Evolutionary conservation across 35 echinoderm and acorn worm genomes (phyloP).

Genomic region (Chiridota heheva): DNA sequence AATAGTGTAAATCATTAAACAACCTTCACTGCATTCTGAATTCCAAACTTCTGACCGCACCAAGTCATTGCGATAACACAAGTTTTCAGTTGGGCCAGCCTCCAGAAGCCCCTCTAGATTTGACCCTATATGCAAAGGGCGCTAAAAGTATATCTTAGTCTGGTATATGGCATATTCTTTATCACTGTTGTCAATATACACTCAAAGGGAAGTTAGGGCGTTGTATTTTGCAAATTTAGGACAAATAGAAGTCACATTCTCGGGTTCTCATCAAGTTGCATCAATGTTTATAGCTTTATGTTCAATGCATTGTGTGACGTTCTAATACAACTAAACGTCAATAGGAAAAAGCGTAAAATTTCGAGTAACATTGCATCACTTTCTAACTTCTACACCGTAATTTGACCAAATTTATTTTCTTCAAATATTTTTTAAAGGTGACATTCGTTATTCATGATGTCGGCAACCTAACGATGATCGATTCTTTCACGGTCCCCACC

Average conservation of each 20-base stretch:
- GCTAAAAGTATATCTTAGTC: too few species aligned
- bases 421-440: conserved; percentile 1
- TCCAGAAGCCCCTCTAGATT: too few species aligned
- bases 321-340: background rate
- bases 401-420: background rate
- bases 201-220: too few species aligned
- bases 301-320: background rate
- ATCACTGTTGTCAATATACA: too few species aligned
- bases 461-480: conserved; percentile 16
- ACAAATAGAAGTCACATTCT: background rate
- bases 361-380: background rate
- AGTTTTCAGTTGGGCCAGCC: too few species aligned
- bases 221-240: too few species aligned
- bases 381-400: background rate
- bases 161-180: too few species aligned
- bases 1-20: too few species aligned
- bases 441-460: background rate
- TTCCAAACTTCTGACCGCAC: too few species aligned
- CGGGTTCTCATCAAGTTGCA: background rate
- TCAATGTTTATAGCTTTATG: background rate
- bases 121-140: too few species aligned
- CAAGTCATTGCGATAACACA: too few species aligned
- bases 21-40: too few species aligned
- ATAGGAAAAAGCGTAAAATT: conserved; percentile 2
- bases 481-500: background rate